Evolutionary conservation across 2,797 vertebrate species (phyloP), one percentile per base, ranked within the genome.

Genomic region (Martes flavigula): DNA sequence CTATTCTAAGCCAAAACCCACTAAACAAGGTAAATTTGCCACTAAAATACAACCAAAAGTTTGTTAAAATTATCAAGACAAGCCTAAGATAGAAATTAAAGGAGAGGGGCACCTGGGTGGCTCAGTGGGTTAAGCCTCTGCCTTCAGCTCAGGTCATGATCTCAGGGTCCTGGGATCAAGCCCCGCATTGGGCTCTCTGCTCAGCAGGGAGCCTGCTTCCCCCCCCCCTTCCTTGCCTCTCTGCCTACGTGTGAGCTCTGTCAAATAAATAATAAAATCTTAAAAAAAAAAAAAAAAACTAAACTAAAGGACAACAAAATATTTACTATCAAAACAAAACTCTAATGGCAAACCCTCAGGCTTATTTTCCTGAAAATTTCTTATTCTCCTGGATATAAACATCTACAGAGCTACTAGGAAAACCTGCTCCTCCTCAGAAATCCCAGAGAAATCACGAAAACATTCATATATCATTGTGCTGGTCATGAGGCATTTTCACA

Each of bases 11-110:
- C 48, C n/a, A 89, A 89, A 94, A 40, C 12, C 40, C 32, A 85
- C 27, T 86, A 85, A 81, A 68, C 13, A n/a, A 81, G 60, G 73
- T 32, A 94, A 40, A 81, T 81, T 13, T 83, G 11, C 23, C 30
- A 85, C 23, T 48, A 93, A 88, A 95, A 97, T 79, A 84, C n/a
- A 92, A 62, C 40, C 23, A 82, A 82, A 84, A 92, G 27, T 89
- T n/a, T 46, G 23, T 43, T 91, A 73, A 78, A 27, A 20, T 51
- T 15, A 96, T 66, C 38, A 84, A 25, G n/a, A 83, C 7, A 10
- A 66, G 35, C 25, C 15, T 79, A 77, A 73, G n/a, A 94, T 21
- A 58, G 84, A 91, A 84, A 43, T 48, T 62, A 66, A 84, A 79
- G 78, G 70, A 51, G 43, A 75, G 54, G 18, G 54, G 54, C 54